Conservation (phyloP, 2,888 invertebrate species). For the Ganaspis brasiliensis region DNA sequence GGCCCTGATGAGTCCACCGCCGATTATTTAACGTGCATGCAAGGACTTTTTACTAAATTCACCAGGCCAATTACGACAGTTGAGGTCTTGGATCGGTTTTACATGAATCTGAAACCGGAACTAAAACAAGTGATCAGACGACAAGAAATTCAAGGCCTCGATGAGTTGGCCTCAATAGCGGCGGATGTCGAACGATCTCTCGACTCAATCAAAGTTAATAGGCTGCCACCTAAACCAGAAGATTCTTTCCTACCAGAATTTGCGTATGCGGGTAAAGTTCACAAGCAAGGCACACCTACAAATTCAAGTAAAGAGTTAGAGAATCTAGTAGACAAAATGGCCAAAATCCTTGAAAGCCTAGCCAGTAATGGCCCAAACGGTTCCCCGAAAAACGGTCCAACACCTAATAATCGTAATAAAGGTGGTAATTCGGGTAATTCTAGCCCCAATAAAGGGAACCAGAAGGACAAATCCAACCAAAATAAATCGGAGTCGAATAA, state of each 20-base stretch:
- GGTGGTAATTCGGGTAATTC: neutral
- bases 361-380: neutral
- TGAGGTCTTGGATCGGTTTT: constrained; percentile 44
- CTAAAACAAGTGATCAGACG: constrained; percentile 10
- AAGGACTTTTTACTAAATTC: constrained; percentile 35
- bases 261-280: neutral
- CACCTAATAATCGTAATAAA: neutral
- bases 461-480: neutral
- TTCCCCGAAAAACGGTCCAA: neutral
- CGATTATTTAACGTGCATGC: constrained; percentile 43
- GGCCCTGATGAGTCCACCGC: constrained; percentile 43
- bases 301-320: neutral
- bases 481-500: neutral
- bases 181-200: constrained; percentile 17
- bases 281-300: neutral
- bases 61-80: neutral
- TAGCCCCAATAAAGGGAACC: neutral
- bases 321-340: neutral
- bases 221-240: neutral
- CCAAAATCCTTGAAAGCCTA: neutral
- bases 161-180: constrained; percentile 18
- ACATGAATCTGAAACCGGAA: constrained; percentile 47
- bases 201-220: neutral
- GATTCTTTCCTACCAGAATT: neutral
- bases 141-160: constrained; percentile 28